Conservation (phyloP, 2,888 invertebrate species). For the Amiota communis region DNA sequence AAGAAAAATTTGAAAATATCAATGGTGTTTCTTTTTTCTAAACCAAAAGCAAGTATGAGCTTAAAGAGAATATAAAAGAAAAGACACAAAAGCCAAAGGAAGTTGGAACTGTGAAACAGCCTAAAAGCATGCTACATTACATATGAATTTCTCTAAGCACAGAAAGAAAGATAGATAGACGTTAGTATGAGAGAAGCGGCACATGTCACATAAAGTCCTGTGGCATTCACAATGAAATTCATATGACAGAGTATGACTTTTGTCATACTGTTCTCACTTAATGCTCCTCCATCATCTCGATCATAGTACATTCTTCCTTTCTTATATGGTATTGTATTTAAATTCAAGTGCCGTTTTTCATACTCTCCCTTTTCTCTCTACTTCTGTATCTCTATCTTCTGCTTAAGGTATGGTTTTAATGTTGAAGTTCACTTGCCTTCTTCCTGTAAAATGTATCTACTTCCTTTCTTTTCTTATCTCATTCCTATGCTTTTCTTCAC, state of each 20-base stretch:
- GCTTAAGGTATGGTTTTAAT: not conserved
- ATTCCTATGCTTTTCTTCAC: not conserved
- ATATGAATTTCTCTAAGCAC: not conserved
- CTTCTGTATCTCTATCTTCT: not conserved
- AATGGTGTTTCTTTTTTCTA: not conserved
- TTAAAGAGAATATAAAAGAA: not conserved
- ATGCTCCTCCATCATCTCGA: too few species aligned
- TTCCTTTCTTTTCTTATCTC: slow-evolving; percentile 4
- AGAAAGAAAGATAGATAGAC: not conserved
- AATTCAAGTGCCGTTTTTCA: not conserved
- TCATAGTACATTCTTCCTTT: not conserved
- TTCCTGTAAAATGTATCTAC: slow-evolving; percentile 20
- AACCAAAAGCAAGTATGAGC: not conserved
- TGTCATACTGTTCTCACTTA: too few species aligned
- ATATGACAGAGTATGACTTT: not conserved
- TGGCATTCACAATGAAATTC: slow-evolving; percentile 15
- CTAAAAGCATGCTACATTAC: slow-evolving; percentile 3
- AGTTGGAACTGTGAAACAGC: not conserved
- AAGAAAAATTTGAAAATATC: slow-evolving; percentile 12
- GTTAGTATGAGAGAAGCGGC: not conserved
- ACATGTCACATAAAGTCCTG: slow-evolving; percentile 3
- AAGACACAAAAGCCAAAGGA: too few species aligned
- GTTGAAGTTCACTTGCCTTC: not conserved
- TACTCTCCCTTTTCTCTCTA: not conserved
- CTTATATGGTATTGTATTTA: not conserved